These are phyloP conservation scores for Anaspis maculata DNA, from an alignment of 2,888 invertebrate genomes.

Conservation along the genomic window DNA sequence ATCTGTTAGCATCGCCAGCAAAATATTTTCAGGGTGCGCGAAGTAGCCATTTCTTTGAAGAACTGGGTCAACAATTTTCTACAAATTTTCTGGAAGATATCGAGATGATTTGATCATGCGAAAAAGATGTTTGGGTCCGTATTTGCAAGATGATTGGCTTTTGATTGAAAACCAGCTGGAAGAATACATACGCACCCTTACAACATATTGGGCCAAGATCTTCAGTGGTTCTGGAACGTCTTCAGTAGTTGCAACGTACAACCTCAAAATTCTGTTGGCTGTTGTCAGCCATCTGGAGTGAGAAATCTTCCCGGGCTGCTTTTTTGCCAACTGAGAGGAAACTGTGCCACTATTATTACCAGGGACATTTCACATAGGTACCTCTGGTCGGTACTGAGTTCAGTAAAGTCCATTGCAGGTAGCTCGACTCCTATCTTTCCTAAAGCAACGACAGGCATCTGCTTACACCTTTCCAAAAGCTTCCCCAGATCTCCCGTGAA, in stretches of 20 bases:
- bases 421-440: neutral
- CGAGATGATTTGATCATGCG: constrained; percentile 10
- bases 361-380: neutral
- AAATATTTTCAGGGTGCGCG: constrained; percentile 20
- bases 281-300: neutral
- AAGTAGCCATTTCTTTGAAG: constrained; percentile 21
- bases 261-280: neutral
- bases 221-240: too few relatives aligned
- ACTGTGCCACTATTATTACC: neutral
- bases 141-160: constrained; percentile 19
- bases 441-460: neutral
- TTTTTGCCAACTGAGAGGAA: neutral
- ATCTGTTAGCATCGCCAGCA: constrained; percentile 17
- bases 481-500: neutral
- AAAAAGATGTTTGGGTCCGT: constrained; percentile 21
- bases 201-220: constrained; percentile 1
- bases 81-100: constrained; percentile 6
- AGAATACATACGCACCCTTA: neutral
- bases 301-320: neutral
- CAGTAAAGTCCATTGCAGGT: neutral
- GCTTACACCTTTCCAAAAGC: neutral
- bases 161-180: constrained; percentile 21
- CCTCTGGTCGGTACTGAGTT: neutral
- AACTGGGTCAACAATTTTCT: constrained; percentile 18
- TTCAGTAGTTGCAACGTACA: neutral